These are phyloP conservation scores for Antedon mediterranea DNA, from an alignment of 53 echinoderm and acorn worm genomes.

Conservation along the genomic window DNA sequence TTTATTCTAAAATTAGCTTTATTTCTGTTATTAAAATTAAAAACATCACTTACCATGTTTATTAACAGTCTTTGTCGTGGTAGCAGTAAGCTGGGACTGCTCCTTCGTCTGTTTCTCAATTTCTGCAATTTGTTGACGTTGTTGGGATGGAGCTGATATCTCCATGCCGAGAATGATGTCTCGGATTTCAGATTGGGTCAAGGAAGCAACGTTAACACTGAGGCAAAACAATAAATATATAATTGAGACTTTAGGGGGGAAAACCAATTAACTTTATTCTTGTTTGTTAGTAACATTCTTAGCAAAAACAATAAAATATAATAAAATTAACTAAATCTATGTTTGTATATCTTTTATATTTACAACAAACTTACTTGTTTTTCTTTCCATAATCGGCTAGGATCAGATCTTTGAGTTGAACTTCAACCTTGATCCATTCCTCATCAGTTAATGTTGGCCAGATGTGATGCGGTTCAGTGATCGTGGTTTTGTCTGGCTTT, in stretches of 20 bases:
- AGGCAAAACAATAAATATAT: not conserved
- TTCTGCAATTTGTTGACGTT: constrained; percentile 98
- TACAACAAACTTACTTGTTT: constrained; percentile 80
- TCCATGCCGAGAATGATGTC: constrained; percentile 99
- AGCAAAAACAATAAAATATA: too few relatives aligned
- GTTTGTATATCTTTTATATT: too few relatives aligned
- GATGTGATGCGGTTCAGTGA: constrained; percentile 98
- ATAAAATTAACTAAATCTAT: too few relatives aligned
- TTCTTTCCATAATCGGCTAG: constrained; percentile 98
- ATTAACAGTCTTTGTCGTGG: constrained; percentile 95
- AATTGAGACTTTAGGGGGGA: not conserved
- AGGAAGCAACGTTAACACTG: constrained; percentile 80
- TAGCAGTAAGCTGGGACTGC: constrained; percentile 93
- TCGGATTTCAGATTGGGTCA: constrained; percentile 98
- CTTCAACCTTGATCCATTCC: constrained; percentile 99
- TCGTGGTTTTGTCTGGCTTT: constrained; percentile 96
- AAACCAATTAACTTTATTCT: too few relatives aligned
- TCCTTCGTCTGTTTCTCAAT: constrained; percentile 99
- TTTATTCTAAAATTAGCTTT: too few relatives aligned
- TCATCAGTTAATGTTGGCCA: constrained; percentile 96
- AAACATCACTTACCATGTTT: constrained; percentile 61
- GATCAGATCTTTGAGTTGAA: constrained; percentile 89
- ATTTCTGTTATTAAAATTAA: not conserved
- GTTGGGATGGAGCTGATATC: constrained; percentile 96
- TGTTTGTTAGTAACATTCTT: too few relatives aligned